Evolutionary conservation across 2,888 invertebrate species (phyloP).

Genomic region (Bellardia bayeri): DNA sequence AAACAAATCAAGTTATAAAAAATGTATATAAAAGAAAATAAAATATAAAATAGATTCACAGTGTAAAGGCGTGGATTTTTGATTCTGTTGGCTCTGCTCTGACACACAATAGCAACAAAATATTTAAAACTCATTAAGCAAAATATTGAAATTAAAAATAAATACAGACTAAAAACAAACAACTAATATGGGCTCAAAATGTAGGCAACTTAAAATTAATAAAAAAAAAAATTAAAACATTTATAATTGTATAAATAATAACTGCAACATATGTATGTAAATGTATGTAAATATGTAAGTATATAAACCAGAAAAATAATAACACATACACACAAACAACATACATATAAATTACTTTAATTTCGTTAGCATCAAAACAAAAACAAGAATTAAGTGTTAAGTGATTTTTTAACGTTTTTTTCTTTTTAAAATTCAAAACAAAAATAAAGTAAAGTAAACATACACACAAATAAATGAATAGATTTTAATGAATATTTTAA

Average conservation of each 20-base stretch:
- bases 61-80: slow-evolving; percentile 57
- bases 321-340: slow-evolving; percentile 61
- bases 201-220: slow-evolving; percentile 57
- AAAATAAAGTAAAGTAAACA: slow-evolving; percentile 38
- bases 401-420: slow-evolving; percentile 30
- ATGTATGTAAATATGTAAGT: slow-evolving; percentile 14
- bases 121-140: slow-evolving; percentile 44
- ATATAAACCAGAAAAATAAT: slow-evolving; percentile 19
- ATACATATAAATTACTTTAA: neutral
- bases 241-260: no score
- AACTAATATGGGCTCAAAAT: slow-evolving; percentile 39
- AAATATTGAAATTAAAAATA: slow-evolving; percentile 39
- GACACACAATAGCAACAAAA: slow-evolving; percentile 14
- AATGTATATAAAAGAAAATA: neutral
- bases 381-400: neutral
- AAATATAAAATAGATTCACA: slow-evolving; percentile 40
- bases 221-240: slow-evolving; percentile 3
- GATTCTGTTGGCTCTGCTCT: slow-evolving; percentile 58
- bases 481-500: slow-evolving; percentile 65
- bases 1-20: neutral
- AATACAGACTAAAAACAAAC: neutral
- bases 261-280: neutral
- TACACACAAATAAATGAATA: slow-evolving; percentile 59
- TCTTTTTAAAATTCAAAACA: slow-evolving; percentile 75
- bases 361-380: neutral